Evolutionary conservation across 2,888 invertebrate species (phyloP), one percentile per base, ranked within the genome.

Genomic region (Melieria omissa): DNA sequence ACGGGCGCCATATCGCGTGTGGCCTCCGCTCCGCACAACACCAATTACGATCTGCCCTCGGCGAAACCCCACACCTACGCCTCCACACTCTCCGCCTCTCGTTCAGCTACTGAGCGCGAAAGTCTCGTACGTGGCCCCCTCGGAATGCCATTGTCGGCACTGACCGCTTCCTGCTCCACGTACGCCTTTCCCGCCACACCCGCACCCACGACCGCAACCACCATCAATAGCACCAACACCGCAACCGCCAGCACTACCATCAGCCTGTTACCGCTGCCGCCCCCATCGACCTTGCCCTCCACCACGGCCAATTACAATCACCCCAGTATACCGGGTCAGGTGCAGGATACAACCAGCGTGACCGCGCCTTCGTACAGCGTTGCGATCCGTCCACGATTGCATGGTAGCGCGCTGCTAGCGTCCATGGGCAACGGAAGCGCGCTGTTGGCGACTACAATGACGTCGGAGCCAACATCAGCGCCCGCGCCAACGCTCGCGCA

Each of bases 51-150:
- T 78, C 81, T 84, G 74, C 85, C 83, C 63, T 78, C 81, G 69
- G 78, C 82, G 70, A 81, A 79, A 76, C 85, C 86, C 58, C 85
- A 84, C 75, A 84, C 83, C 65, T 85, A 83, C 52, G 72, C 77
- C 41, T 74, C 77, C 57, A 70, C 73, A 29, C 70, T 74, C 57
- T 73, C 73, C 41, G 71, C 78, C 12, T 76, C 78, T 47, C 73
- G 74, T 10, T 57, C 62, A 14, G 72, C 65, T 29, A 67, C 66
- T 5, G 74, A 75, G 42, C 72, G 75, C 63, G 77, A 78, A 70
- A 75, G 67, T 58, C 74, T 76, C 7, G 66, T 84, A 29, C 82
- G 84, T 61, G 82, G 84, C 45, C 82, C 84, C 0, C 75, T 84
- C 49, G 83, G 81, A 67, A 85, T 85, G 82, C 77, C 82, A 63